Base-by-base conservation (phyloP, 2,888 invertebrate species). In the Drosophila cracens region DNA sequence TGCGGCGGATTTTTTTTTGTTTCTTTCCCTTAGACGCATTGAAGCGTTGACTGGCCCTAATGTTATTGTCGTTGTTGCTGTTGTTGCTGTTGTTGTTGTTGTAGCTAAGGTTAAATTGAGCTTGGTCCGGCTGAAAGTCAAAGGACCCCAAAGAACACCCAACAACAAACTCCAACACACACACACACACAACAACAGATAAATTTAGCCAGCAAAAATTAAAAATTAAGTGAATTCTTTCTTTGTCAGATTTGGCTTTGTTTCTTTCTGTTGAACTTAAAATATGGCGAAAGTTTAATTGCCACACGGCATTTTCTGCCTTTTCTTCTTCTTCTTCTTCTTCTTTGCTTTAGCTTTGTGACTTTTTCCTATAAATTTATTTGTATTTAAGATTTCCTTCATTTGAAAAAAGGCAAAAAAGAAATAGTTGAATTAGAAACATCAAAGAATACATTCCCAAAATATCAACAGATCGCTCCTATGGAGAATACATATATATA, bases 51-150 rank as follows among this genome's bases (percentile, higher is more conserved):
- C 61, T 59, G 25, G 25, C 46, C 46, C 25, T 46, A 46, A 46
- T 46, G 46, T 25, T 46, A 25, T 25, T 46, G 16, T 46, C 25
- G 29, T 52, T 64, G 36, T 57, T 51, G n/a, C 18, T 60, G 21
- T 52, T 74, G 33, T 57, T 69, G 16, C 11, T 60, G 38, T 27
- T 63, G 18, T 54, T 59, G 25, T 70, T 63, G 66, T 70, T 68
- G 66, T 66, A 33, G 62, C 70, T 68, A 71, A 89, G 79, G 83
- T 87, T 89, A 84, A 87, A 87, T 89, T 84, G 80, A 83, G 83
- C 87, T 83, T 74, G 70, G 80, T 70, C 58, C 65, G 52, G 53
- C 63, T 64, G 66, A 74, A 74, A 79, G 76, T 70, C 75, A 73
- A 77, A 70, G 63, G 73, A 74, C 59, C 46, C 58, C 63, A 73